These are phyloP conservation scores for Bergia sp. DNA, from an alignment of 92 coral and sea anemone genomes.

Conservation along the genomic window DNA sequence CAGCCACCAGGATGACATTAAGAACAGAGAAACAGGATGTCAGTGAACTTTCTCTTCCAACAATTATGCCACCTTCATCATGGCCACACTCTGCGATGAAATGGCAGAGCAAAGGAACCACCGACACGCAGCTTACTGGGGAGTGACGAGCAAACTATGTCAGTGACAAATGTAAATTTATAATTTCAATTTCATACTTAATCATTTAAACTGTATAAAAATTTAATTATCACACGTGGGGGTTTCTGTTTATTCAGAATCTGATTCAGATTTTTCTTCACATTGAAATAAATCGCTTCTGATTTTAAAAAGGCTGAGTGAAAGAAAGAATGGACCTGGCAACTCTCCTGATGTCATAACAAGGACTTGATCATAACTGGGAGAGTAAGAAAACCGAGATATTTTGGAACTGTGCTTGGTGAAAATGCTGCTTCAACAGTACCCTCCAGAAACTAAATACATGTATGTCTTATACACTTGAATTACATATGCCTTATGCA, in stretches of 20 bases:
- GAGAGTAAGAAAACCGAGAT: too few relatives aligned
- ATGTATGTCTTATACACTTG: too few relatives aligned
- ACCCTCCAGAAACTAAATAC: too few relatives aligned
- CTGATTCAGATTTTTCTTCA: not conserved
- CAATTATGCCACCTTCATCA: slow-evolving; percentile 91
- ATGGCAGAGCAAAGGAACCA: slow-evolving; percentile 81
- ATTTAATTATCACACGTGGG: too few relatives aligned
- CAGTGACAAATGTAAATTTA: not conserved
- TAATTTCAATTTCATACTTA: not conserved
- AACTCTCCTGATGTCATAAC: too few relatives aligned
- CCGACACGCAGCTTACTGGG: slow-evolving; percentile 71
- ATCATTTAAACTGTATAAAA: not conserved
- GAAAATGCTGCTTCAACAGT: too few relatives aligned
- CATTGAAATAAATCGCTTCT: not conserved
- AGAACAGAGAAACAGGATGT: slow-evolving; percentile 85
- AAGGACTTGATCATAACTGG: too few relatives aligned
- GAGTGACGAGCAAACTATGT: not conserved
- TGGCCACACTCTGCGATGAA: slow-evolving; percentile 93
- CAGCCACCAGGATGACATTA: slow-evolving; percentile 79
- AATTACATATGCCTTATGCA: too few relatives aligned
- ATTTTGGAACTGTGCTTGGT: too few relatives aligned
- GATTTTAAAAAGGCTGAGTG: not conserved
- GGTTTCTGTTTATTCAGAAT: too few relatives aligned
- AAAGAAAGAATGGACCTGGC: not conserved
- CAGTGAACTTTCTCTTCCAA: slow-evolving; percentile 82